Evolutionary conservation across 2,888 invertebrate species (phyloP), one percentile per base, ranked within the genome.

Genomic region (Drosophila subquinaria): DNA sequence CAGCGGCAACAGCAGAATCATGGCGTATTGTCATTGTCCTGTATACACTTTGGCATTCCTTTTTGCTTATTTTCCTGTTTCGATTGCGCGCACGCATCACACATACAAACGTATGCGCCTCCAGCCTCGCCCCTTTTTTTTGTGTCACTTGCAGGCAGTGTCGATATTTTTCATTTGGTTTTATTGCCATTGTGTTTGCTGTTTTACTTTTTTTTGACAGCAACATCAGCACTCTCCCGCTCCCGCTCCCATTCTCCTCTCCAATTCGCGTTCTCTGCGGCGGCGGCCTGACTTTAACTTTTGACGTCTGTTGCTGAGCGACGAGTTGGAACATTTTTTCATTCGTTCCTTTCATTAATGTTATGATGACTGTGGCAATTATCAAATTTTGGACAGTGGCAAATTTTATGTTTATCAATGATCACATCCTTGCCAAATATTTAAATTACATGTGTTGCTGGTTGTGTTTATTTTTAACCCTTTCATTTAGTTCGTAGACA

Each of bases 11-110:
- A 55, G 38, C 15, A 52, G 23, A 42, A 36, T 45, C 43, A 36
- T 63, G 60, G 56, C 51, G 69, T 65, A 69, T 76, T 76, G 78
- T 61, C 74, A 76, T 61, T 76, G 78, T 78, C 76, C 76, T 76
- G 57, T 66, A 30, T 47, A 23, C 48, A 45, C 36, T 45, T 63
- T 47, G 30, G 33, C 47, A 52, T 64, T 69, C 38, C 23, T 61
- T 66, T 75, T 52, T 53, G 27, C 56, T 56, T 66, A 40, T 57
- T 45, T 76, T 45, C 23, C 63, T 62, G 45, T 76, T 72, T 67
- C 73, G 38, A 33, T 65, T 73, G 69, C 74, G 74, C 74, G 70
- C 65, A 74, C 73, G 73, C 73, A 73, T 55, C 55, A 67, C 67
- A 51, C 35, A 47, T 33, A 48, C 43, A 47, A 51, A 13, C 20